Evolutionary conservation across 2,113 vertebrate species (phyloP).

Genomic region (Dolichotis patagonum): DNA sequence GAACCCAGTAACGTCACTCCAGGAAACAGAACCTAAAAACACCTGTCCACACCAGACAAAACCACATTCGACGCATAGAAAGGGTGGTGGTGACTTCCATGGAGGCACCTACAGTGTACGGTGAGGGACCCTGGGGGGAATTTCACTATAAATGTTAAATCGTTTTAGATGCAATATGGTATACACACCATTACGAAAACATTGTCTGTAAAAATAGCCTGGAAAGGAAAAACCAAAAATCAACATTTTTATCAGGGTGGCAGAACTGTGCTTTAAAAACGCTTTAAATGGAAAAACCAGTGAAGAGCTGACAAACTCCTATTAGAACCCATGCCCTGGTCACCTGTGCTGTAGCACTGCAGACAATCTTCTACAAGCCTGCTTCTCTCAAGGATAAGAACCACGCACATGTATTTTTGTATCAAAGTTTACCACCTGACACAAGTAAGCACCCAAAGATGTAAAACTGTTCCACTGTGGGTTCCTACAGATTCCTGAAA

Average conservation of each 20-base stretch:
- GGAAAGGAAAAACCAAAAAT: constrained; percentile 7
- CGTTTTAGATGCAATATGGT: neutral
- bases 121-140: neutral
- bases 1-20: constrained; percentile 1
- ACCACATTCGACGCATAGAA: neutral
- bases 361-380: neutral
- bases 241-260: neutral
- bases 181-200: neutral
- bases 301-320: neutral
- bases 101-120: neutral
- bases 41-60: neutral
- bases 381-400: neutral
- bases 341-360: neutral
- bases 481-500: neutral
- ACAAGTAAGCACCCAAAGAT: neutral
- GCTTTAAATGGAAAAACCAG: neutral
- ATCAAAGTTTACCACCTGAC: neutral
- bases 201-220: neutral
- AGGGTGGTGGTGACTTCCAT: neutral
- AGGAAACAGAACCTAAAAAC: constrained; percentile 51
- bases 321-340: neutral
- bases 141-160: neutral
- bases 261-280: neutral
- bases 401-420: fast-evolving
- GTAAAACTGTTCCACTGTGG: neutral